These are phyloP conservation scores for Chiridota heheva DNA, from an alignment of 35 echinoderm and acorn worm species.

Conservation along the genomic window DNA sequence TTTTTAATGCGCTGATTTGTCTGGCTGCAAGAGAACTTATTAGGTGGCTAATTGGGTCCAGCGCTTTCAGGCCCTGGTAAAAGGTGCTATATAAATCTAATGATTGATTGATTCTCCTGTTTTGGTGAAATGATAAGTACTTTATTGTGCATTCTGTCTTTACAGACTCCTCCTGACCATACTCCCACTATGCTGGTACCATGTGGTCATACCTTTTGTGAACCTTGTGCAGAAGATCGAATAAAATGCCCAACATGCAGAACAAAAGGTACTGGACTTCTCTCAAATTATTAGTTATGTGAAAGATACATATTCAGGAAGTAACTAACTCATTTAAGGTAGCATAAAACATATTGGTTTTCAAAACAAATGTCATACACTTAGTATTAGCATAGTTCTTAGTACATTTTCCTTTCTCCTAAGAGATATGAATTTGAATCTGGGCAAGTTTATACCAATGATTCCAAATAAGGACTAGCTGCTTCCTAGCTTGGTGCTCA, in stretches of 20 bases:
- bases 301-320: neutral
- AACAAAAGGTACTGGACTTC: constrained; percentile 63
- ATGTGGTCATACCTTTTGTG: constrained; percentile 96
- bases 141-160: neutral
- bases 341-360: too few species aligned
- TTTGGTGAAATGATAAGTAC: neutral
- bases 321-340: neutral
- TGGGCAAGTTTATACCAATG: too few species aligned
- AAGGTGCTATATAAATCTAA: neutral
- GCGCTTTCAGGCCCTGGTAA: too few species aligned
- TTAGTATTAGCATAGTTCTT: too few species aligned
- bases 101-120: neutral
- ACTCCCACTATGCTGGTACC: constrained; percentile 80
- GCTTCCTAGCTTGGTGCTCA: too few species aligned
- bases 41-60: too few species aligned
- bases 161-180: constrained; percentile 83
- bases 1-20: too few species aligned
- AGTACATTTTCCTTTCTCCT: too few species aligned
- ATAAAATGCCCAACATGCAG: constrained; percentile 95
- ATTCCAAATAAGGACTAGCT: too few species aligned
- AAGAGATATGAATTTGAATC: too few species aligned
- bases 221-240: constrained; percentile 93
- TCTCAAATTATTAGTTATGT: neutral
- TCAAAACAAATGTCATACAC: too few species aligned
- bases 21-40: too few species aligned